A percentile compares a stretch with the other conserved stretches of the same genome.
Evolutionary conservation across 2,888 invertebrate species (phyloP).

Genomic region (Drosophila phalerata): DNA sequence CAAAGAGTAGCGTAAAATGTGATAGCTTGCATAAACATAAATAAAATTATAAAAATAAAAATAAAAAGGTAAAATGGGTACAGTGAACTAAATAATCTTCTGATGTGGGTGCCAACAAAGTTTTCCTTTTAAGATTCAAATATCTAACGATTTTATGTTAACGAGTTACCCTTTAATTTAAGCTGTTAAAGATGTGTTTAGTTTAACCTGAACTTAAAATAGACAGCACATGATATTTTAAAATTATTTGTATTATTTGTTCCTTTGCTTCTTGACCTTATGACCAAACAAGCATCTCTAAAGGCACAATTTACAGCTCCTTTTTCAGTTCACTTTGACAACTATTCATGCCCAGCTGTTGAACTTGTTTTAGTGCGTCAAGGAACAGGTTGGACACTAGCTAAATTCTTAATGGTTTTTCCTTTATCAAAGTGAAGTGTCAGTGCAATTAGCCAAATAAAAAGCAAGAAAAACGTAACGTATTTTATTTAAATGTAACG

Average conservation of each 20-base stretch:
- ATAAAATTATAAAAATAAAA: constrained; percentile 7
- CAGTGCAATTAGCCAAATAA: background rate
- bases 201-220: background rate
- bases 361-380: constrained; percentile 25
- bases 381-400: constrained; percentile 16
- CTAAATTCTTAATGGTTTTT: constrained; percentile 13
- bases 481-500: too few species aligned
- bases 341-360: constrained; percentile 2
- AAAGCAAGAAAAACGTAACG: too few species aligned
- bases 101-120: constrained; percentile 1
- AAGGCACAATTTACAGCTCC: background rate
- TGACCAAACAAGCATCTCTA: too few species aligned
- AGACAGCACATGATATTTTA: background rate
- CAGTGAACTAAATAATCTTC: constrained; percentile 28
- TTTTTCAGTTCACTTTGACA: background rate
- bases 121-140: background rate
- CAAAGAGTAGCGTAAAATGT: constrained; percentile 27
- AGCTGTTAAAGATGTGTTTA: background rate
- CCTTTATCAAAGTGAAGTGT: background rate
- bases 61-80: constrained; percentile 19
- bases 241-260: too few species aligned
- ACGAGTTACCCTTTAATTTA: background rate
- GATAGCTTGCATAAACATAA: constrained; percentile 28
- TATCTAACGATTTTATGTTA: background rate
- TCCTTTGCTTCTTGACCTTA: too few species aligned